phyloP scores from a whole-genome alignment of 2,113 vertebrate genomes.

The Hydrolagus affinis region DNA sequence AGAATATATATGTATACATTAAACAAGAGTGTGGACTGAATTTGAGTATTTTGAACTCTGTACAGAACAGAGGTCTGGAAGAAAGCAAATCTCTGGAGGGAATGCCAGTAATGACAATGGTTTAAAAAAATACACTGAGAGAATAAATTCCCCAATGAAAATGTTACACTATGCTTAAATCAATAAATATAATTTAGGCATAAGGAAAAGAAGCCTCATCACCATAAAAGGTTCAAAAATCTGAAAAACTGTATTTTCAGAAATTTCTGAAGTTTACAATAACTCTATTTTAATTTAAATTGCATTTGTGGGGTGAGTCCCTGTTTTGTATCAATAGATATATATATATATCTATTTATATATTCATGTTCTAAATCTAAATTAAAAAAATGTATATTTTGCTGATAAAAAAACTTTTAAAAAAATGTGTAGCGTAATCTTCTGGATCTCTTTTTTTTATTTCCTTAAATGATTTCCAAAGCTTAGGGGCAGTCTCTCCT shows the following conservation, averaged over 20 bases:
- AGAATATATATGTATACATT: background rate
- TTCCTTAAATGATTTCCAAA: background rate
- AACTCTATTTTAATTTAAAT: conserved; percentile 9
- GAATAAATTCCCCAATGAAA: background rate
- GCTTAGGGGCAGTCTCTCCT: background rate
- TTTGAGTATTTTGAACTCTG: background rate
- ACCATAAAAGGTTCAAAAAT: background rate
- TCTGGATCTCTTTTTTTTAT: background rate
- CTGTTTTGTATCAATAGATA: background rate
- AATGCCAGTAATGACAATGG: background rate
- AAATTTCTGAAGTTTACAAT: background rate
- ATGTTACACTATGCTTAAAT: background rate
- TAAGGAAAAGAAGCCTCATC: background rate
- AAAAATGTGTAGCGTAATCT: too few species aligned
- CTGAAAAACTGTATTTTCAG: background rate
- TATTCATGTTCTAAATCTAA: background rate
- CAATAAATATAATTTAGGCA: background rate
- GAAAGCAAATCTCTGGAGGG: conserved; percentile 1
- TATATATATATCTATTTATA: too few species aligned
- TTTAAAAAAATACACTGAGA: background rate
- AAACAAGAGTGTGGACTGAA: background rate
- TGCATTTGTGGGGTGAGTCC: background rate
- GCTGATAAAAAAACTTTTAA: background rate
- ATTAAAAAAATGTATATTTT: background rate
- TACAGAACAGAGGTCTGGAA: conserved; percentile 11